Evolutionary conservation across 2,113 vertebrate species (phyloP).

Genomic region (Phaethornis superciliosus): DNA sequence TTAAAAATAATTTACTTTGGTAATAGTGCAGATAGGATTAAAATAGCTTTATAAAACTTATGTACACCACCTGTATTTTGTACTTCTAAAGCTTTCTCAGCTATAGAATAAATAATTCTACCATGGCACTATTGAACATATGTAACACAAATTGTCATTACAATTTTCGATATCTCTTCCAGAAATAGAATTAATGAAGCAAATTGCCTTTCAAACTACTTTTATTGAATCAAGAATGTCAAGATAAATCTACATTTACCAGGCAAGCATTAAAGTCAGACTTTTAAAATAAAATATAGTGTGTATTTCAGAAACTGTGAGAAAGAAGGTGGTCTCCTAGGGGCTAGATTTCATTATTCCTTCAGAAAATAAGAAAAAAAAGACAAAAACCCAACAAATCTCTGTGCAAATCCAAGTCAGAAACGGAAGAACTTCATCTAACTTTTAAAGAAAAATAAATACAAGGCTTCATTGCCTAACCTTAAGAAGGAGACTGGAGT

Average conservation of each 20-base stretch:
- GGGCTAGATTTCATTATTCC: background rate
- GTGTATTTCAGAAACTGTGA: background rate
- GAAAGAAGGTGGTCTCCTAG: background rate
- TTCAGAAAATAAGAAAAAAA: background rate
- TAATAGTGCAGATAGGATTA: background rate
- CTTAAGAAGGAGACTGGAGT: background rate
- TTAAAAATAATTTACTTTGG: background rate
- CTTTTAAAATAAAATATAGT: conserved; percentile 23
- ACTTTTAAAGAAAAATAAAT: conserved; percentile 1
- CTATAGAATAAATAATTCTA: conserved; percentile 1
- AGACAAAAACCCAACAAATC: no score
- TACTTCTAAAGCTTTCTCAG: background rate
- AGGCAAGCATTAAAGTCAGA: background rate
- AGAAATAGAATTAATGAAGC: conserved; percentile 21
- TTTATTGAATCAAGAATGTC: conserved; percentile 30
- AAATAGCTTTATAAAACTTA: background rate
- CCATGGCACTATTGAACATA: background rate
- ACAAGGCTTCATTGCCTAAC: background rate
- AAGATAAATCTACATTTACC: conserved; percentile 28
- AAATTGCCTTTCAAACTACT: conserved; percentile 40
- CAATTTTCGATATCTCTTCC: conserved; percentile 36
- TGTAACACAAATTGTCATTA: background rate
- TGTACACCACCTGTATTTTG: background rate
- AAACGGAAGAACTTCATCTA: background rate
- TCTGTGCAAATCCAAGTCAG: background rate